Evolutionary conservation across 2,888 invertebrate genomes (phyloP).

Genomic region (Gari tellinella): DNA sequence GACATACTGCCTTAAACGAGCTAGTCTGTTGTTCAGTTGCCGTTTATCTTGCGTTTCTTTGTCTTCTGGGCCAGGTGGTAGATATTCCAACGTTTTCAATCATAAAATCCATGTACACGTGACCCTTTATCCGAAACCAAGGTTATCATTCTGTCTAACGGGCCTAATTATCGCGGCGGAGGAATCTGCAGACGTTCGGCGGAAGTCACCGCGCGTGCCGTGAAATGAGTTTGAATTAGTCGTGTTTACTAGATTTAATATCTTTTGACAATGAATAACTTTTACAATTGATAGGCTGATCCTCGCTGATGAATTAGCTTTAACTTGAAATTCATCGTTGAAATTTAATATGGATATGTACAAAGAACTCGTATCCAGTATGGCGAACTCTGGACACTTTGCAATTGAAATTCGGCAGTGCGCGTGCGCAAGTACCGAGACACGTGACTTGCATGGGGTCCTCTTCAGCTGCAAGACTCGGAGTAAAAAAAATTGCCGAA

Average conservation of each 20-base stretch:
- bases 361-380: slow-evolving; percentile 24
- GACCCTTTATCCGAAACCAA: slow-evolving; percentile 45
- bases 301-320: slow-evolving; percentile 55
- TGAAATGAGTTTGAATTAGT: slow-evolving; percentile 60
- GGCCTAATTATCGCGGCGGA: slow-evolving; percentile 62
- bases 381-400: slow-evolving; percentile 45
- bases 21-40: no score
- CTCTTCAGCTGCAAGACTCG: slow-evolving; percentile 45
- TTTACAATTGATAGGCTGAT: slow-evolving; percentile 47
- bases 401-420: slow-evolving; percentile 50
- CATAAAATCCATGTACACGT: slow-evolving; percentile 48
- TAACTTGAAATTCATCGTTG: slow-evolving; percentile 62
- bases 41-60: not conserved
- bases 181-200: slow-evolving; percentile 54
- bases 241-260: slow-evolving; percentile 63
- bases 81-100: slow-evolving; percentile 29
- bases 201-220: slow-evolving; percentile 54
- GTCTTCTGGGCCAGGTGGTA: slow-evolving; percentile 51
- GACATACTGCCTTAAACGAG: no score
- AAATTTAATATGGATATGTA: slow-evolving; percentile 62
- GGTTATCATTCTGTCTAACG: slow-evolving; percentile 56
- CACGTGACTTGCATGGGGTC: slow-evolving; percentile 46
- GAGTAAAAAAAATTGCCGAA: slow-evolving; percentile 16
- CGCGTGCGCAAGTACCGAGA: slow-evolving; percentile 43
- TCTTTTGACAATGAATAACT: slow-evolving; percentile 63